Base-by-base conservation (phyloP, 2,888 invertebrate genomes). In the Eupithecia tripunctaria region DNA sequence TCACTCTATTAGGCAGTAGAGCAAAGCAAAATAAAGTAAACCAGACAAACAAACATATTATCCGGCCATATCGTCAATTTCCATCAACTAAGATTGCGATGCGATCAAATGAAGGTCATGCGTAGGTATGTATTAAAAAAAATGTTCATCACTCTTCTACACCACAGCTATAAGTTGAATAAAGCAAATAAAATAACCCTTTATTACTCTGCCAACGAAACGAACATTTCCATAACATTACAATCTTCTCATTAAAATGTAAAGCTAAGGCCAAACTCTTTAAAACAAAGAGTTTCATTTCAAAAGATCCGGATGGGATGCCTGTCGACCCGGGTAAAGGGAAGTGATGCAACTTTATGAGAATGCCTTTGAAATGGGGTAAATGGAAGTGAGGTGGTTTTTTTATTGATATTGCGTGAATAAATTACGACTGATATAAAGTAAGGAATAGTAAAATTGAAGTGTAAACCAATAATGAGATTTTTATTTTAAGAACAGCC, bases 211-310 rank as follows among this genome's bases (percentile, higher is more conserved):
- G 21, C 60, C 29, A 43, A 10, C 27, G 27, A 63, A 70, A 36
- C 36, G 66, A 66, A 56, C 25, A 71, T 68, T 71, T 70, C 62
- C 63, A 68, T 47, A 62, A 68, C 69, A 56, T 78, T 73, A 73
- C 79, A 82, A 79, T 80, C 76, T 76, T 77, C 76, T 79, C 76
- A 80, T 79, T 76, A 78, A 83, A 79, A 76, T 76, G 63, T 74
- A 81, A 81, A 81, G 83, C 79, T 83, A 82, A 82, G 74, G 76
- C 75, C 75, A 75, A 73, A 73, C 70, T 77, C 76, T 80, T 80
- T 78, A 80, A 82, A 85, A 84, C 84, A 85, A 85, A 84, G 82
- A 82, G 79, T 82, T 82, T 81, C 80, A 83, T 83, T 82, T 81
- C 81, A 86, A 84, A 84, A 82, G 84, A 71, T 65, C 72, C 79